Evolutionary conservation across 2,797 vertebrate genomes (phyloP), one percentile per base, ranked within the genome.

Genomic region (Sebastes nivosus): DNA sequence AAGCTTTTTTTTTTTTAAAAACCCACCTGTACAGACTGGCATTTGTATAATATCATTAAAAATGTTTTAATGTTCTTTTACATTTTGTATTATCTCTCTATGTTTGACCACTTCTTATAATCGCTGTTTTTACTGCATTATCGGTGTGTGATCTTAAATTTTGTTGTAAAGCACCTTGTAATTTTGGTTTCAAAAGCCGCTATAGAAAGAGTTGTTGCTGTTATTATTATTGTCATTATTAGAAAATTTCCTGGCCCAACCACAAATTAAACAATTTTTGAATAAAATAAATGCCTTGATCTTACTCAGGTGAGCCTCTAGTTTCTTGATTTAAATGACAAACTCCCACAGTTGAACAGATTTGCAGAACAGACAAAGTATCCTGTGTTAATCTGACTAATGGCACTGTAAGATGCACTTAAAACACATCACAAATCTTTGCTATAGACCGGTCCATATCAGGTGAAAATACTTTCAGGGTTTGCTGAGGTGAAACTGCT

Each of bases 401-500:
- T 10, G 18, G 11, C 2, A 0, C 22, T 6, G 13, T 1, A 8
- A 14, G 1, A 63, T 52, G 6, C 38, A 74, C n/a, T 34, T 11
- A 11, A 22, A 55, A 46, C 8, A 20, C 11, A 38, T 34, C 4
- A n/a, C 16, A 36, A 16, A 18, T 25, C 3, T 27, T 46, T 67
- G 14, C 30, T 32, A 5, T 24, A 9, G n/a, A 16, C 27, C 8
- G 8, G 2, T 29, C 27, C 18, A 50, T 13, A 16, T 70, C 57
- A 58, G 72, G 27, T 61, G 63, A 82, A 72, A 67, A 34, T 1
- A n/a, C 32, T 46, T 24, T 59, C 18, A 14, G 34, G 63, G 72
- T 79, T 85, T 89, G 76, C 50, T 77, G 46, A 81, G 74, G 78
- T 87, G 74, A 91, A 89, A 64, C 38, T 64, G 72, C 34, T 4